A percentile compares a stretch with the other conserved stretches of the same genome.
These are phyloP conservation scores for Parnassius apollo DNA, from an alignment of 2,888 invertebrate species.

Conservation along the genomic window DNA sequence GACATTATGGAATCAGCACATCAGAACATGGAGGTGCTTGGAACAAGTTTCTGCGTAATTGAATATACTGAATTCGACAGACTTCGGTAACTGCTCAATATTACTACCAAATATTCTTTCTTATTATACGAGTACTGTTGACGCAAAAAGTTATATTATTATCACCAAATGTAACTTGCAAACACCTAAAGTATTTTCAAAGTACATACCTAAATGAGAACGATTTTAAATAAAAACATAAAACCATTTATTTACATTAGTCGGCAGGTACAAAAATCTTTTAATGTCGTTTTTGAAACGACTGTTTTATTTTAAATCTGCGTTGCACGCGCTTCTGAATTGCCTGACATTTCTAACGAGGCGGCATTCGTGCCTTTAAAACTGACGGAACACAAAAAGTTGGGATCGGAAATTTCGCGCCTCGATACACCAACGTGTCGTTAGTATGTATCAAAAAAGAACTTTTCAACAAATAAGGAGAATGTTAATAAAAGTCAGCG, in stretches of 20 bases:
- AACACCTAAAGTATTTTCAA: constrained; percentile 22
- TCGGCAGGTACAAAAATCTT: constrained; percentile 38
- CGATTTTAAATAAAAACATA: constrained; percentile 37
- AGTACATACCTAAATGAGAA: constrained; percentile 30
- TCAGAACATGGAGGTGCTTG: constrained; percentile 41
- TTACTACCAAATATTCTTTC: constrained; percentile 32
- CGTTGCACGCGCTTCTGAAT: constrained; percentile 28
- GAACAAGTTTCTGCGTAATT: constrained; percentile 55
- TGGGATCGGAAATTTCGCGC: constrained; percentile 32
- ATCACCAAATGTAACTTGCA: constrained; percentile 30
- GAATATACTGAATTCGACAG: constrained; percentile 47
- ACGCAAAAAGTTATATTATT: constrained; percentile 28
- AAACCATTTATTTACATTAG: constrained; percentile 63
- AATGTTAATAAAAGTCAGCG: constrained; percentile 65
- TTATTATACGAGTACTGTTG: constrained; percentile 22
- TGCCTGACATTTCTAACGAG: constrained; percentile 35
- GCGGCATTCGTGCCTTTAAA: constrained; percentile 15
- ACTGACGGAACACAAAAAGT: constrained; percentile 23
- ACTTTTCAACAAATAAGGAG: constrained; percentile 50
- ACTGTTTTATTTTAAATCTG: constrained; percentile 52
- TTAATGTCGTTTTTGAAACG: constrained; percentile 29
- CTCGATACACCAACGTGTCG: constrained; percentile 28
- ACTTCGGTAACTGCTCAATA: constrained; percentile 34
- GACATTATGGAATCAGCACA: constrained; percentile 62
- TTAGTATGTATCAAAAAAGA: constrained; percentile 28